A percentile compares a stretch with the other conserved stretches of the same genome.
phyloP scores from a whole-genome alignment of 1,140 invertebrate genomes.

The Bemisia tabaci region DNA sequence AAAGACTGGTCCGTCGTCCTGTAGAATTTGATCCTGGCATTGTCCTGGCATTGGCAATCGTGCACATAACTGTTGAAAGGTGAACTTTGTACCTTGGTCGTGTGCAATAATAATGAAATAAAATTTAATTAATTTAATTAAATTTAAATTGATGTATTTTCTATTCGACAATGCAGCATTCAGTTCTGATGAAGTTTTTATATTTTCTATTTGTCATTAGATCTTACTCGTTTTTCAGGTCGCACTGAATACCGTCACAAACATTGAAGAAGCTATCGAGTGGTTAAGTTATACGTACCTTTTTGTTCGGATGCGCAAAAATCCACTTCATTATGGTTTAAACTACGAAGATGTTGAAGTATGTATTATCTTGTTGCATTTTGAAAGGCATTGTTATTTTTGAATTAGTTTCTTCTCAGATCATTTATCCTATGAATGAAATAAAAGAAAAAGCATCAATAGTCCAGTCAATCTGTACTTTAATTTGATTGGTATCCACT shows the following conservation, averaged over 20 bases:
- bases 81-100: too few species aligned
- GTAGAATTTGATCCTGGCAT: too few species aligned
- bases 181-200: not conserved
- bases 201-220: not conserved
- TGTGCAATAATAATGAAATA: too few species aligned
- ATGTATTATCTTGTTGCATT: too few species aligned
- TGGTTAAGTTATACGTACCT: conserved; percentile 98
- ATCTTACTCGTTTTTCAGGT: conserved; percentile 42
- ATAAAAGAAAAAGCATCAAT: too few species aligned
- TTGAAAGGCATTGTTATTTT: conserved; percentile 13
- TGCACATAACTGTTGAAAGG: too few species aligned
- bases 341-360: conserved; percentile 46
- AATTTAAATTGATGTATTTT: too few species aligned
- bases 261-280: conserved; percentile 87
- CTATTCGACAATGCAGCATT: too few species aligned
- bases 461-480: not conserved
- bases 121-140: too few species aligned
- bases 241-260: conserved; percentile 85
- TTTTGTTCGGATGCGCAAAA: conserved; percentile 84
- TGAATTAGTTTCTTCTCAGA: conserved; percentile 1
- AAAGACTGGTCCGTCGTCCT: too few species aligned
- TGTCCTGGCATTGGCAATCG: too few species aligned
- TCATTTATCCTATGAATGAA: too few species aligned
- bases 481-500: not conserved
- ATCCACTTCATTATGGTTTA: conserved; percentile 84